Base-by-base conservation (phyloP, 92 coral and sea anemone genomes). In the Phenganax marumi region DNA sequence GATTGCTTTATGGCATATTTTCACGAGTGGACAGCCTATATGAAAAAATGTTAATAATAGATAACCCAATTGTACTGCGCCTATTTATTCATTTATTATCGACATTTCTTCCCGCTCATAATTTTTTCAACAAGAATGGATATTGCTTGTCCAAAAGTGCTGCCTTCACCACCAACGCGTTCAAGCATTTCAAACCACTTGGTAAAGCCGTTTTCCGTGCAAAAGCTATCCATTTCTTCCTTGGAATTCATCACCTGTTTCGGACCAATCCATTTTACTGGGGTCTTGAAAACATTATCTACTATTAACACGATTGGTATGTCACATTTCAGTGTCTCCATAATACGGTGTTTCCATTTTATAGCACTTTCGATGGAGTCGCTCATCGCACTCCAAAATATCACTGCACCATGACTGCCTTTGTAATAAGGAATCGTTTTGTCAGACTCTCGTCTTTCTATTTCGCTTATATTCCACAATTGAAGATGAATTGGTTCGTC, bases 381-480 rank as follows among this genome's bases (percentile, higher is more conserved):
- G 26, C 86, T 71, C 55, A 70, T 90, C 4, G 94, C 84, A 3
- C 94, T 91, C 94, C 94, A 91, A 80, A 91, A 91, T 49, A 91
- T 86, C 21, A 91, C 43, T 50, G 89, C 94, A 7, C 91, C 94
- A 7, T 52, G 77, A 47, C 85, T 76, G 58, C 86, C 83, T 48
- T 74, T 86, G 25, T 81, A 86, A 53, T 61, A 89, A 33, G 43
- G 43, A 13, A 86, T 33, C 26, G 43, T 79, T 10, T 51, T 21
- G 51, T 54, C 52, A 7, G 73, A 56, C 0, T 56, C 25, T 73
- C 83, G 89, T 48, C 90, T 76, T 70, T 84, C 87, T 51, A 84
- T 85, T 64, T 91, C 94, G 14, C 90, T 84, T 17, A 91, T 48
- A 63, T 91, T 90, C 94, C 91, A 91, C 70, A 91, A 63, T 63